Base-by-base conservation (phyloP, 2,797 vertebrate genomes). In the Eulemur albifrons region DNA sequence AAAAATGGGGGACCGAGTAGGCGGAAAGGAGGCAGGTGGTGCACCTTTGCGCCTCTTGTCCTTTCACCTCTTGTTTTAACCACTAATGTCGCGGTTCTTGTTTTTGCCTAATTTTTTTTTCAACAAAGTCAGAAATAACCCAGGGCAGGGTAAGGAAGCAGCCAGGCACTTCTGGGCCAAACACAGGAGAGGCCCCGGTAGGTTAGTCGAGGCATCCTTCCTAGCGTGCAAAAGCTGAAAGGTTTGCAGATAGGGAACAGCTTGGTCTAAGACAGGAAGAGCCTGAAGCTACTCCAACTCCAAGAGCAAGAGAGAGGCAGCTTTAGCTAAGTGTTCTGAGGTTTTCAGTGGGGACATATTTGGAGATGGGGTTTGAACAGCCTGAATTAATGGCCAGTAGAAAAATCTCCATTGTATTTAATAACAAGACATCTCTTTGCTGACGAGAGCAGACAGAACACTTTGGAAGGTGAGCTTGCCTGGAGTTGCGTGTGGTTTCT, bases 71-170 rank as follows among this genome's bases (percentile, higher is more conserved):
- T 43, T 72, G 76, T 67, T 80, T 72, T 15, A 85, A 84, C 67
- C 35, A 25, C 32, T 61, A n/a, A 70, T 57, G 61, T 45, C 88
- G 32, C 30, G 35, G 15, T 30, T 75, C 17, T 79, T 96, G 88
- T 82, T 85, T 50, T 50, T 45, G 14, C 72, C 40, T 88, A 54
- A 43, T 75, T 90, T 97, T 96, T 45, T 92, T 97, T 95, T 95
- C 72, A 95, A 80, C n/a, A 18, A 70, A 79, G 43, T 93, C 88
- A 72, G 45, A 91, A 73, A 83, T 82, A 82, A 70, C 35, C 52
- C 48, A 50, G 45, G 35, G 32, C 40, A n/a, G 12, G 40, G 63
- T 81, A 20, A 70, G 40, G 40, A 88, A 61, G 43, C 15, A 75
- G 70, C 25, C 43, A 32, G 30, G 57, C 6, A 4, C 27, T 40